phyloP scores from a whole-genome alignment of 2,888 invertebrate genomes.

The Metalampra italica region DNA sequence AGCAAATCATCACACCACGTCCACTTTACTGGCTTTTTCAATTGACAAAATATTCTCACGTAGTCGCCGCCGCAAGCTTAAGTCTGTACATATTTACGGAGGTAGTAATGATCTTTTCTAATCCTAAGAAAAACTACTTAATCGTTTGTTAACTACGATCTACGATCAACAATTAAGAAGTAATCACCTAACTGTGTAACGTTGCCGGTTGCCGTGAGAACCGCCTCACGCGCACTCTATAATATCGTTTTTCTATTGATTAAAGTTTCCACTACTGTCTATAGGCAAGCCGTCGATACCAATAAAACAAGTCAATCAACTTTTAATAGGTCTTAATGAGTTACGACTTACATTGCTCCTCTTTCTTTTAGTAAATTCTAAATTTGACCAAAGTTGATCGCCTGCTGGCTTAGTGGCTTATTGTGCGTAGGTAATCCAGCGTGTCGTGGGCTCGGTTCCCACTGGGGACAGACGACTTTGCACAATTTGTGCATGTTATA shows the following conservation, averaged over 20 bases:
- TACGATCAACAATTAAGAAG: conserved; percentile 7
- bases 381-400: too few species aligned
- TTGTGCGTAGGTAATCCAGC: too few species aligned
- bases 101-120: conserved; percentile 1
- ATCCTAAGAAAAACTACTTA: conserved; percentile 1
- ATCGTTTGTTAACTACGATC: conserved; percentile 3
- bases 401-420: too few species aligned
- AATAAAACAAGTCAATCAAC: too few species aligned
- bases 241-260: not conserved
- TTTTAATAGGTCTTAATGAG: too few species aligned
- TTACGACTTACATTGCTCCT: too few species aligned
- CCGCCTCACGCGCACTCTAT: not conserved
- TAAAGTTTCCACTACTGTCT: not conserved
- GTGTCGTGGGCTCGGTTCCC: too few species aligned
- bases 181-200: not conserved
- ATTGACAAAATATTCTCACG: too few species aligned
- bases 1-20: too few species aligned
- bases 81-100: not conserved
- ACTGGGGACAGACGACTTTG: too few species aligned
- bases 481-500: too few species aligned
- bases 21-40: too few species aligned
- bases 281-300: not conserved
- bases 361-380: not conserved
- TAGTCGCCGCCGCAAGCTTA: not conserved
- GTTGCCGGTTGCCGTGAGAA: conserved; percentile 8